Base-by-base conservation (phyloP, 2,888 invertebrate genomes). In the Arctia plantaginis region DNA sequence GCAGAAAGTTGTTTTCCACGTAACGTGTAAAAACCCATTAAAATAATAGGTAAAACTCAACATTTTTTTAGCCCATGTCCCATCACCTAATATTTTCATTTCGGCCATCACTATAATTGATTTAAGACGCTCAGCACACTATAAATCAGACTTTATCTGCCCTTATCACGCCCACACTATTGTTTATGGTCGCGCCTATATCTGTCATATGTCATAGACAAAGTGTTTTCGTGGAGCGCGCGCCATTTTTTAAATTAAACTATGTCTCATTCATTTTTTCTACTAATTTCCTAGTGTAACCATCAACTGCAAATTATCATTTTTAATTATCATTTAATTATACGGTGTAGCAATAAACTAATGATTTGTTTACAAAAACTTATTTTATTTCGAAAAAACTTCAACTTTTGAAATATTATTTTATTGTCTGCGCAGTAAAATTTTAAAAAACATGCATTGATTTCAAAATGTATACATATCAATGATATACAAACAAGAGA, bases 101-200 rank as follows among this genome's bases (percentile, higher is more conserved):
- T 80, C 83, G 76, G 71, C 70, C 74, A 81, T 84, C 85, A 80
- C 76, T 81, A 80, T 93, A 93, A 94, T 93, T 93, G 93, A 94
- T 94, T 92, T 89, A 91, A 90, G 90, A 87, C 89, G 86, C 85
- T 87, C 82, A 78, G 82, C 83, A 84, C 84, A 86, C 90, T 82
- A 94, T 94, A 93, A 93, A 93, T 94, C 94, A 93, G 82, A 76
- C 80, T 87, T 87, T 94, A 94, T 94, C 94, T 88, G 83, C 77
- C 85, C 88, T 88, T 92, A 94, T 92, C 93, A 89, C 86, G 73
- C 77, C 81, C 88, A 87, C 86, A 89, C 91, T 86, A 93, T 93
- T 94, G 93, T 94, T 91, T 93, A 91, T 91, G 91, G 89, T 87
- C 86, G 87, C 80, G 82, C 83, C 86, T 89, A 89, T 92, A 90